Evolutionary conservation across 2,888 invertebrate species (phyloP), one percentile per base, ranked within the genome.

Genomic region (Lycocerus yunnanus): DNA sequence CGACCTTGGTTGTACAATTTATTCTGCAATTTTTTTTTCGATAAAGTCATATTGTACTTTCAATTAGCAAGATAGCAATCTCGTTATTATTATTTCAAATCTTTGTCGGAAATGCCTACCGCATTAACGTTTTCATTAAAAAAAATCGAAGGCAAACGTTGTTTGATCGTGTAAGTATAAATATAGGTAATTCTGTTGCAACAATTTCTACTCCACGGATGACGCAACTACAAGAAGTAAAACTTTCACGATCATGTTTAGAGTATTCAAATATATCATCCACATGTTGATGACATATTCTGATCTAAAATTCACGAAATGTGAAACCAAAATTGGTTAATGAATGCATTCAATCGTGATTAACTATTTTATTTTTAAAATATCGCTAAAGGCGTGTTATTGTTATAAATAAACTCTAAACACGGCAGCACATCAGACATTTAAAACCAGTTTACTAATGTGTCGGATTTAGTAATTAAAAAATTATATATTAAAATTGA

Each of bases 1-100:
- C 71, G 81, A 81, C 82, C 82, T 82, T 82, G 81, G 76, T 71
- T 72, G 67, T 78, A 76, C 77, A 77, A 79, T 80, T 80, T 80
- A 78, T 80, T 79, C 75, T 74, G 43, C 43, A n/a, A 43, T 43
- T 43, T 43, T 43, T 27, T 43, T 43, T 43, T 43, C n/a, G 43
- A 43, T 43, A 43, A n/a, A 43, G 43, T 43, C 43, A 43, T 43
- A 43, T 43, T 43, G 43, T 43, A 43, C 43, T 43, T 43, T 43
- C 43, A 43, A 43, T 43, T n/a, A 43, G n/a, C 8, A 43, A 43
- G 43, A 43, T 43, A 43, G 43, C n/a, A 43, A 43, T 43, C 43
- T 43, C 43, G 43, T 43, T 43, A 43, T 43, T 43, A 43, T 43
- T 43, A 43, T 43, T 43, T 43, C n/a, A 43, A 43, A 43, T 43